Base-by-base conservation (phyloP, 2,797 vertebrate species). In the Gymnothorax reevesii region DNA sequence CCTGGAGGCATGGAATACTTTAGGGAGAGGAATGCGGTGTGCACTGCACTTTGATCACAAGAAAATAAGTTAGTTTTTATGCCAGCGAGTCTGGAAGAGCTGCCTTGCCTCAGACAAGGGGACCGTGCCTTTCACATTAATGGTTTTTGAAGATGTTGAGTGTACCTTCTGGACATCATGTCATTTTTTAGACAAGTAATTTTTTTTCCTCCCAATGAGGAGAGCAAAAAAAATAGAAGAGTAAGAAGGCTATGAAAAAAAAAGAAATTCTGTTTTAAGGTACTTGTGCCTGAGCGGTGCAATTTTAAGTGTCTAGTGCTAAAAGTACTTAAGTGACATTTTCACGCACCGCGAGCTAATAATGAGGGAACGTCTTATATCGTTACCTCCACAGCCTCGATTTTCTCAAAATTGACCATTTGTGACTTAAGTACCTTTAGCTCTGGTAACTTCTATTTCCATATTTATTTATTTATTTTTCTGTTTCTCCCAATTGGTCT, bases 1-100 rank as follows among this genome's bases (percentile, higher is more conserved):
- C 88, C 92, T 89, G 91, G 92, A 91, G 89, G 90, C 87, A 73
- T 91, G 90, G 75, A 88, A 93, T 92, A 91, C 91, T 92, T 92
- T 92, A 92, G 92, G 94, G 94, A 92, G 83, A 0, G 27, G 89
- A 92, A 92, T 92, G 93, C 92, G 93, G 89, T 91, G 91, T 85
- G 91, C 75, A 85, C 66, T 89, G 89, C 90, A 92, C 94, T 96
- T 96, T 95, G 94, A 96, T 95, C 92, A 94, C 80, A 86, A 87
- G 91, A 92, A 95, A 87, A 91, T 90, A 92, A 92, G 94, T 91
- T 91, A 91, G 92, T 94, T 93, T 42, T 93, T 88, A 93, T 92
- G 94, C 89, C 90, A 91, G 20, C 77, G 85, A 90, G 22, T 82
- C 82, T 80, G 82, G 82, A n/a, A 57, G 83, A 57, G 82, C 85